phyloP scores from a whole-genome alignment of 2,113 vertebrate species.

The Orthonyx spaldingii region DNA sequence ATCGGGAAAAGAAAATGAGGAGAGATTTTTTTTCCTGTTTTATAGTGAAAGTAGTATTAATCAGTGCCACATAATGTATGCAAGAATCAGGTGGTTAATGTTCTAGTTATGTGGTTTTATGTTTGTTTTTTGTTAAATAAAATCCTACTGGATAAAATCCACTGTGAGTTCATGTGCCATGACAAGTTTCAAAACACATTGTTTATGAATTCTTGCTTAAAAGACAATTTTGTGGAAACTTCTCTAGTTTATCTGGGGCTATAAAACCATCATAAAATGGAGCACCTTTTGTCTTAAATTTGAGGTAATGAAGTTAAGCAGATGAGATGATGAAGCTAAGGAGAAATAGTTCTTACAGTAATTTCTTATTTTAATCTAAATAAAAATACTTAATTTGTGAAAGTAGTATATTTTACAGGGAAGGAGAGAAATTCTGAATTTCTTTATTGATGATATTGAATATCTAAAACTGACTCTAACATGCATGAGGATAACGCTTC shows the following conservation, averaged over 20 bases:
- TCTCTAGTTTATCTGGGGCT: not conserved
- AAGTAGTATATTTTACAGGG: not conserved
- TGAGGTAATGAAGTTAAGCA: not conserved
- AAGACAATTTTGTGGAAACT: not conserved
- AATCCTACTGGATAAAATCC: not conserved
- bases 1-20: not conserved
- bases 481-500: accelerated
- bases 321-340: not conserved
- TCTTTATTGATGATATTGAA: not conserved
- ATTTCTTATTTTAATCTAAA: not conserved
- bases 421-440: not conserved
- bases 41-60: not conserved
- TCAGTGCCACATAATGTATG: not conserved
- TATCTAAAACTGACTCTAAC: not conserved
- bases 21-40: not conserved
- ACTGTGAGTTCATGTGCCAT: not conserved
- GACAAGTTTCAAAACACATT: not conserved
- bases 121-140: not conserved
- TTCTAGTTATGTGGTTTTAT: not conserved
- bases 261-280: not conserved
- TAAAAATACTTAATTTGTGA: not conserved
- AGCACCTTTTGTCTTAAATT: not conserved
- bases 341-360: not conserved
- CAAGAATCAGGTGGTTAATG: not conserved
- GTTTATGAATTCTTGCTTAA: not conserved